These are phyloP conservation scores for Apis dorsata DNA, from an alignment of 1,140 invertebrate species.

Conservation along the genomic window DNA sequence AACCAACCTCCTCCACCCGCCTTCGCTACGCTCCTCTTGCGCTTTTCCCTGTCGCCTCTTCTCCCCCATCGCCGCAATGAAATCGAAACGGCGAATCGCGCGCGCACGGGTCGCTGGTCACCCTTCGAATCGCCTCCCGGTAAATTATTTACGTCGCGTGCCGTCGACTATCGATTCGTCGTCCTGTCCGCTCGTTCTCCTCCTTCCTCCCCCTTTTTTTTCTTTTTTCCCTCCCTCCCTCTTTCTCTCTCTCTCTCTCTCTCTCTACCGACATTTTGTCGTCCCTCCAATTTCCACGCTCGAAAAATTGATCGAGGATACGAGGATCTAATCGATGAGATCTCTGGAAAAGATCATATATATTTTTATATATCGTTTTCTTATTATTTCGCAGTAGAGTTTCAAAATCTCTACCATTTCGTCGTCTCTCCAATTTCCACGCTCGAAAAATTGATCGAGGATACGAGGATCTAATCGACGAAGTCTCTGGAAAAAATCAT, in stretches of 20 bases:
- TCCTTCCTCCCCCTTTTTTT: constrained; percentile 40
- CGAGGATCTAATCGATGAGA: background rate
- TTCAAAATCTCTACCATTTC: background rate
- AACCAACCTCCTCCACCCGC: background rate
- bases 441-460: background rate
- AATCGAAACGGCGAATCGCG: constrained; percentile 43
- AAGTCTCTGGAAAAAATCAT: too few species aligned
- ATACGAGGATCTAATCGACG: background rate
- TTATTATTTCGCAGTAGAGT: background rate
- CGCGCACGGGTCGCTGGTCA: constrained; percentile 20
- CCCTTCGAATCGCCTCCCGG: constrained; percentile 48
- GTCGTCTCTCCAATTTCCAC: too few species aligned
- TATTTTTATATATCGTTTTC: too few species aligned
- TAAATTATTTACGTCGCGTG: constrained; percentile 70
- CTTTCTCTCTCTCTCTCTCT: background rate
- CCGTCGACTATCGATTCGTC: constrained; percentile 62
- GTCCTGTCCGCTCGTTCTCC: constrained; percentile 41
- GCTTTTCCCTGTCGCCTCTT: constrained; percentile 27
- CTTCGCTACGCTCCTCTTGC: background rate
- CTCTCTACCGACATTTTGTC: background rate
- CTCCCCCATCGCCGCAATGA: constrained; percentile 23
- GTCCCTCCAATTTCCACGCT: constrained; percentile 53
- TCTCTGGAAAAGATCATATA: too few species aligned
- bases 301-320: background rate
- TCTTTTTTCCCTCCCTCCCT: background rate